A percentile compares a stretch with the other conserved stretches of the same genome.
Conservation (phyloP, 2,888 invertebrate species). For the Phaedon cochleariae region DNA sequence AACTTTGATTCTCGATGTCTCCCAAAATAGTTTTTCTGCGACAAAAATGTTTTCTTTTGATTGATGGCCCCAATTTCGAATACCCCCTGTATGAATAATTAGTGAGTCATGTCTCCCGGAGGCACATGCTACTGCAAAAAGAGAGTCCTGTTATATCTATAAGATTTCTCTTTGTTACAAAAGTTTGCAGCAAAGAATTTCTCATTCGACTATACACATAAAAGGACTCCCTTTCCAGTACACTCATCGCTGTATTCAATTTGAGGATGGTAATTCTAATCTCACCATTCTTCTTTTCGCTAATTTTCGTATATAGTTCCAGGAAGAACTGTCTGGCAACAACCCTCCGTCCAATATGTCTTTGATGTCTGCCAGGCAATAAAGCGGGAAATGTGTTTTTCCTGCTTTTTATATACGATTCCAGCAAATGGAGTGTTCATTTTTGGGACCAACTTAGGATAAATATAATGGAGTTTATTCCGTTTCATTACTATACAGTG, state of each 20-base stretch:
- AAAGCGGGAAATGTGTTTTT: background rate
- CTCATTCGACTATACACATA: constrained; percentile 30
- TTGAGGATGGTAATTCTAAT: constrained; percentile 34
- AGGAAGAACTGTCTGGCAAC: constrained; percentile 22
- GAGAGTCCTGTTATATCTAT: constrained; percentile 23
- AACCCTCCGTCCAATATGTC: constrained; percentile 6
- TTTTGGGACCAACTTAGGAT: background rate
- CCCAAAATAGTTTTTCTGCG: too few relatives aligned
- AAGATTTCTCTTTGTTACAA: constrained; percentile 25
- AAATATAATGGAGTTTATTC: background rate
- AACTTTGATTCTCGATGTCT: too few relatives aligned
- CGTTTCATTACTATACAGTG: background rate
- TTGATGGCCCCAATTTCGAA: too few relatives aligned
- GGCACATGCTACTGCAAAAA: constrained; percentile 29
- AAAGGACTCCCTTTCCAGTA: constrained; percentile 28
- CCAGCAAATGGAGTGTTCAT: background rate
- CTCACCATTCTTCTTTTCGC: constrained; percentile 32
- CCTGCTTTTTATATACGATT: background rate
- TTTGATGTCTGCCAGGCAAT: constrained; percentile 5
- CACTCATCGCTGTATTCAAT: too few relatives aligned
- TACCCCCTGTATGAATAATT: too few relatives aligned
- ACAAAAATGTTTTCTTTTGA: too few relatives aligned
- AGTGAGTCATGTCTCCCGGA: too few relatives aligned
- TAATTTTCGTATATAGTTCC: constrained; percentile 32
- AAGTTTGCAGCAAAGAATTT: constrained; percentile 33